Conservation (phyloP, 2,888 invertebrate species). For the Fissipunctia ypsillon region DNA sequence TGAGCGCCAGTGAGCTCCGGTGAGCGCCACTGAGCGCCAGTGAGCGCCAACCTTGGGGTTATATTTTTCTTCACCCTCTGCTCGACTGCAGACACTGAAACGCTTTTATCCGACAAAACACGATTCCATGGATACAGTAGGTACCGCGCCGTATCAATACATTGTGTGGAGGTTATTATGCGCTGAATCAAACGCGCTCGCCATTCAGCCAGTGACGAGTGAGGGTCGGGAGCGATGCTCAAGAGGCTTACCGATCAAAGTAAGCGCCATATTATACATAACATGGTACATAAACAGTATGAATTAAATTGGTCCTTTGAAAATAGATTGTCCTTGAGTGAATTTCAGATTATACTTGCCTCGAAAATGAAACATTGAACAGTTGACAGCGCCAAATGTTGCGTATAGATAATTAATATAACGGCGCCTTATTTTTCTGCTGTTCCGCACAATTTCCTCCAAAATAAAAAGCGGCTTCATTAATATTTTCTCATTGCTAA, state of each 20-base stretch:
- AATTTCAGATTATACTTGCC: conserved; percentile 14
- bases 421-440: conserved; percentile 21
- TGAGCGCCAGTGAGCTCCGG: not conserved
- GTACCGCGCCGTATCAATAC: conserved; percentile 44
- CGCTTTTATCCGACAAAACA: conserved; percentile 78
- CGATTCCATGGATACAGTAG: conserved; percentile 64
- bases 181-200: conserved; percentile 39
- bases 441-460: conserved; percentile 12
- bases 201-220: conserved; percentile 36
- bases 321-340: conserved; percentile 5
- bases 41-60: conserved; percentile 34
- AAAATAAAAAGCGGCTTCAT: conserved; percentile 32
- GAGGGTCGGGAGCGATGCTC: conserved; percentile 4
- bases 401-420: conserved; percentile 48
- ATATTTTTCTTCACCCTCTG: conserved; percentile 60
- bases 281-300: conserved; percentile 15
- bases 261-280: not conserved
- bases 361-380: conserved; percentile 28
- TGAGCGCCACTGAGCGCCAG: not conserved
- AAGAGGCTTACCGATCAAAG: conserved; percentile 34
- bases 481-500: conserved; percentile 42
- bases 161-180: conserved; percentile 43
- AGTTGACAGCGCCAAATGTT: conserved; percentile 49
- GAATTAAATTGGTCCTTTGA: conserved; percentile 6
- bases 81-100: conserved; percentile 75